Evolutionary conservation across 2,888 invertebrate species (phyloP).

Genomic region (Parelbella ahira): DNA sequence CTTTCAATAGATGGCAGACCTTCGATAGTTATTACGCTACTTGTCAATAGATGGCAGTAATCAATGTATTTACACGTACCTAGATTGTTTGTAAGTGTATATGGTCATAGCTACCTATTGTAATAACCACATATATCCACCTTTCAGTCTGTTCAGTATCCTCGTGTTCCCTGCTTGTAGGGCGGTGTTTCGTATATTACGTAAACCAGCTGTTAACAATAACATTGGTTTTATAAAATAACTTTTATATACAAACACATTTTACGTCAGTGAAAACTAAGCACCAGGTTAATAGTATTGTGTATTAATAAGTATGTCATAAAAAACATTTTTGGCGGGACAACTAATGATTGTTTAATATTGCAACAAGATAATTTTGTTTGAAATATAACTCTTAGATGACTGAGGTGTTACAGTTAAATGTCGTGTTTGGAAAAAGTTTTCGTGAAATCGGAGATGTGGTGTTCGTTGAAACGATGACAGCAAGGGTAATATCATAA

Average conservation of each 20-base stretch:
- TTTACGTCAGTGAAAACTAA: not conserved
- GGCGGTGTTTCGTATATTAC: conserved; percentile 70
- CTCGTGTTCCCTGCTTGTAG: conserved; percentile 61
- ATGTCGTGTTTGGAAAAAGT: conserved; percentile 64
- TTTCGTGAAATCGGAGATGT: conserved; percentile 59
- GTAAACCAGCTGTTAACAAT: conserved; percentile 62
- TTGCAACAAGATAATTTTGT: conserved; percentile 32
- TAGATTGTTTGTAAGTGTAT: not conserved
- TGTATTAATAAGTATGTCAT: not conserved
- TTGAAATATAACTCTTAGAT: conserved; percentile 59
- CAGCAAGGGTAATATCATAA: conserved; percentile 60
- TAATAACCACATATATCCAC: conserved; percentile 32
- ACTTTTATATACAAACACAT: not conserved
- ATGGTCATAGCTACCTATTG: conserved; percentile 4
- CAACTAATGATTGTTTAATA: conserved; percentile 1
- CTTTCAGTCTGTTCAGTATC: conserved; percentile 68
- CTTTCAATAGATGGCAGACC: conserved; percentile 10
- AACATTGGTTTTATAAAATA: conserved; percentile 38
- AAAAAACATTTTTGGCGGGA: conserved; percentile 17
- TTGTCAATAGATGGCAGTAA: conserved; percentile 41
- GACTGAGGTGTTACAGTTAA: conserved; percentile 36
- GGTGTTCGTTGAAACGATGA: conserved; percentile 67
- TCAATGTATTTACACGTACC: too few species aligned
- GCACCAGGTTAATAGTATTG: not conserved
- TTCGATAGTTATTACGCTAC: conserved; percentile 39